These are phyloP conservation scores for Paralichthys olivaceus DNA, from an alignment of 2,113 vertebrate genomes.

Conservation along the genomic window DNA sequence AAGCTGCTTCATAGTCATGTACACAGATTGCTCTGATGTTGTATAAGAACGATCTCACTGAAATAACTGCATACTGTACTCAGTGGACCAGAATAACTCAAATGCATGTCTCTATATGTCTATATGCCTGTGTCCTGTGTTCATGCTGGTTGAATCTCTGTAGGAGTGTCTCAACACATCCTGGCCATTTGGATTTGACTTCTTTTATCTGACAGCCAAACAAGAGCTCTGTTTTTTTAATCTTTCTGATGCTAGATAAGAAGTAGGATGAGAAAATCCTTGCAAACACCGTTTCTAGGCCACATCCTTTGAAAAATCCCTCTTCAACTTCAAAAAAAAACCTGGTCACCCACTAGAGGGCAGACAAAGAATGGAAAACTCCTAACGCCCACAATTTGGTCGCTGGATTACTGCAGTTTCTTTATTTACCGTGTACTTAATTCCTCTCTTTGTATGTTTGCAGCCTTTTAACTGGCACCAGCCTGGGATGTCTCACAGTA, in stretches of 20 bases:
- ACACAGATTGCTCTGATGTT: not conserved
- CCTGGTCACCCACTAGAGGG: conserved; percentile 22
- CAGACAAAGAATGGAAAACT: conserved; percentile 32
- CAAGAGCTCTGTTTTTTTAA: not conserved
- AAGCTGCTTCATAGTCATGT: not conserved
- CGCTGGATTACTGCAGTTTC: conserved; percentile 1
- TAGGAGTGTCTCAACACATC: not conserved
- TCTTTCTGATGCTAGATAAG: no score
- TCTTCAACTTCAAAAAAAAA: not conserved
- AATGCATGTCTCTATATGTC: not conserved
- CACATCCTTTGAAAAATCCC: not conserved
- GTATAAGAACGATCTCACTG: not conserved
- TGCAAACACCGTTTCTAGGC: not conserved
- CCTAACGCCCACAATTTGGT: not conserved
- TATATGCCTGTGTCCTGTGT: not conserved
- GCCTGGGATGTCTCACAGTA: conserved; percentile 76
- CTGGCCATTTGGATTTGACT: not conserved
- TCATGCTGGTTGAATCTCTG: not conserved
- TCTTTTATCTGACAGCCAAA: not conserved
- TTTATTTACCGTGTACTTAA: not conserved
- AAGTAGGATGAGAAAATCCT: not conserved
- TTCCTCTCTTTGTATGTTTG: conserved; percentile 26
- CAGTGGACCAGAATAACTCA: not conserved
- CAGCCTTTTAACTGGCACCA: conserved; percentile 84
- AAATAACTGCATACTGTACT: not conserved